Evolutionary conservation across 2,113 vertebrate species (phyloP).

Genomic region (Barnardius zonarius): DNA sequence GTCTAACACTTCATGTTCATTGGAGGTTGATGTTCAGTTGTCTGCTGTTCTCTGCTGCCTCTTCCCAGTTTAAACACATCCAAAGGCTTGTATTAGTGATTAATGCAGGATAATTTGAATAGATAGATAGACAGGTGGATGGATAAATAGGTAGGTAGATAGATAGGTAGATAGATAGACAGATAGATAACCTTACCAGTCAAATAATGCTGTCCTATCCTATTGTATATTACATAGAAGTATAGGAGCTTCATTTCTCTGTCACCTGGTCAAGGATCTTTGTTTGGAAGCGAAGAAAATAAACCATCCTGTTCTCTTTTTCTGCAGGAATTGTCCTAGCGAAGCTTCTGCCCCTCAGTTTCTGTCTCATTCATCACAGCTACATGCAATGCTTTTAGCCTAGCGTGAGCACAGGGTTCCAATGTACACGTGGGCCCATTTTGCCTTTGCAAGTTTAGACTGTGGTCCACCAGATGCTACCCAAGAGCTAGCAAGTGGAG

Average conservation of each 20-base stretch:
- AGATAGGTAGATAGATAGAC: background rate
- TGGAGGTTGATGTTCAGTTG: background rate
- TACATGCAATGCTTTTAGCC: background rate
- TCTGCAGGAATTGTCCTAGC: background rate
- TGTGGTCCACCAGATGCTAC: background rate
- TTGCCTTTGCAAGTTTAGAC: background rate
- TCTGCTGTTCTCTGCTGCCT: background rate
- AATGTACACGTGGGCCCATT: rapidly evolving
- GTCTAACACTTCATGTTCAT: background rate
- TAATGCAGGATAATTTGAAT: background rate
- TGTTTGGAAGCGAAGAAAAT: background rate
- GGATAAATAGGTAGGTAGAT: background rate
- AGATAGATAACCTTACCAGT: background rate
- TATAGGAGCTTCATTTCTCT: background rate
- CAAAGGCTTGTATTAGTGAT: background rate
- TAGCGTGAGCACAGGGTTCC: background rate
- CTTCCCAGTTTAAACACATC: background rate
- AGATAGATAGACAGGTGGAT: too few species aligned
- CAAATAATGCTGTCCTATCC: background rate
- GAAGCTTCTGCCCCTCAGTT: background rate
- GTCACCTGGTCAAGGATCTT: background rate
- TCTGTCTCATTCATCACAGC: background rate
- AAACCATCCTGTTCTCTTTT: background rate
- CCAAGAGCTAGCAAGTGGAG: background rate
- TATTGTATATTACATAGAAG: background rate